These are phyloP conservation scores for Nasonia giraulti DNA, from an alignment of 1,140 invertebrate species.

Conservation along the genomic window DNA sequence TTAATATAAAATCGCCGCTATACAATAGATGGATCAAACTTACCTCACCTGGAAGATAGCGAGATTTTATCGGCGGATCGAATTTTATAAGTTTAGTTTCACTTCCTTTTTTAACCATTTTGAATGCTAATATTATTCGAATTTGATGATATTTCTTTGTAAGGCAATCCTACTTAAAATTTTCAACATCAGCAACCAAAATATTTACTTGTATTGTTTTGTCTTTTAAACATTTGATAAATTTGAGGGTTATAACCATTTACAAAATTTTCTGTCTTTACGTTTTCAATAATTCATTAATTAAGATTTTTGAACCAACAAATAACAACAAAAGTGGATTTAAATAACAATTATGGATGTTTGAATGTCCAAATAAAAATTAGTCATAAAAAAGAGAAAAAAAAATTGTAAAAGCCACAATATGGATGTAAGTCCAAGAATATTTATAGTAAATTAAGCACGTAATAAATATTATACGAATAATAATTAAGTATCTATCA, in stretches of 20 bases:
- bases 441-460: no score
- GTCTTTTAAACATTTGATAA: not conserved
- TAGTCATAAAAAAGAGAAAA: not conserved
- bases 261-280: not conserved
- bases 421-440: slow-evolving; percentile 7
- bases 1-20: not conserved
- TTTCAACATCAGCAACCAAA: not conserved
- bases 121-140: not conserved
- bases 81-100: slow-evolving; percentile 31
- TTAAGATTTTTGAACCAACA: not conserved
- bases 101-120: slow-evolving; percentile 39
- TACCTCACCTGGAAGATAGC: slow-evolving; percentile 58
- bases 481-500: not conserved
- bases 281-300: not conserved
- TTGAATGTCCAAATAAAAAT: not conserved
- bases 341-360: not conserved
- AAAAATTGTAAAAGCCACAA: slow-evolving; percentile 20
- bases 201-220: not conserved
- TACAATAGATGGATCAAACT: not conserved
- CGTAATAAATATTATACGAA: no score
- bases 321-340: not conserved
- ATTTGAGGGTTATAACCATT: not conserved
- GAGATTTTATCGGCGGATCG: slow-evolving; percentile 50
- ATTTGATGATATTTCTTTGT: not conserved
- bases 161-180: not conserved